A percentile compares a stretch with the other conserved stretches of the same genome.
Evolutionary conservation across 2,797 vertebrate genomes (phyloP).

Genomic region (Molothrus ater): DNA sequence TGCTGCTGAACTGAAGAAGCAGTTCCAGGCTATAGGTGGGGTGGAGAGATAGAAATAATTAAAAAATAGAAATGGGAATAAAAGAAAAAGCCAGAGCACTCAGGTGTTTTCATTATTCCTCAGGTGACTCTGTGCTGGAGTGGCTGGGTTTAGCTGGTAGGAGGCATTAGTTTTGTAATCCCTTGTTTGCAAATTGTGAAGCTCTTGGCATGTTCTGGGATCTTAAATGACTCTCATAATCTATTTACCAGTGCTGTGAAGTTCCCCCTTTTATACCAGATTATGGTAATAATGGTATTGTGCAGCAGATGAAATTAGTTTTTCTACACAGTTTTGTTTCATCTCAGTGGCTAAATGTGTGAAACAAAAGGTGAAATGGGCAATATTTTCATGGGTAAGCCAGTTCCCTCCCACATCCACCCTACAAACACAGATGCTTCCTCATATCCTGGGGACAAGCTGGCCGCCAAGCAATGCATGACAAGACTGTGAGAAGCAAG

Average conservation of each 20-base stretch:
- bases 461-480: slow-evolving; percentile 1
- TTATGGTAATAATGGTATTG: slow-evolving; percentile 52
- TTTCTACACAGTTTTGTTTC: slow-evolving; percentile 48
- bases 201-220: background rate
- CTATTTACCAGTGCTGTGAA: slow-evolving; percentile 56
- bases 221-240: slow-evolving; percentile 46
- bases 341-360: slow-evolving; percentile 42
- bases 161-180: background rate
- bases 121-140: background rate
- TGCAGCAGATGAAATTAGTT: slow-evolving; percentile 56
- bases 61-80: background rate
- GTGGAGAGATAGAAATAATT: background rate
- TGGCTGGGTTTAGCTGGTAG: background rate
- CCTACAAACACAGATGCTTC: slow-evolving; percentile 1
- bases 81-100: background rate
- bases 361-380: slow-evolving; percentile 50
- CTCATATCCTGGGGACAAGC: background rate
- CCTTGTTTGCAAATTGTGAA: background rate
- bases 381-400: slow-evolving; percentile 30
- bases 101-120: background rate
- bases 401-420: slow-evolving; percentile 8
- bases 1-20: background rate
- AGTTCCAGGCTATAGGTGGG: background rate
- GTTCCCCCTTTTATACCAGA: slow-evolving; percentile 39
- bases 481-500: background rate